phyloP scores from a whole-genome alignment of 2,797 vertebrate species.

The Sebastes baramenuke region DNA sequence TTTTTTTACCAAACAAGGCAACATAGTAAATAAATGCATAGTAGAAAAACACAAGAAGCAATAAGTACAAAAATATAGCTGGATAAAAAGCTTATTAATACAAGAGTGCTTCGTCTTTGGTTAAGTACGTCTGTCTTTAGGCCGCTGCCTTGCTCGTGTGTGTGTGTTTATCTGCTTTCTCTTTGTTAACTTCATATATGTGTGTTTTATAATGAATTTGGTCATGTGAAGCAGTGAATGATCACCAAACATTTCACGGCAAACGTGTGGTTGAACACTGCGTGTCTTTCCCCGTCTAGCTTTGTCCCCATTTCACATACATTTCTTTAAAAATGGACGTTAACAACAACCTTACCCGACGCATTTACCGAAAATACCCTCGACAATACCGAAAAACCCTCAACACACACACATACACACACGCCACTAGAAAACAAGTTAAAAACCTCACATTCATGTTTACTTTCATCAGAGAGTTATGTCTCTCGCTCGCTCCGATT shows the following conservation, averaged over 20 bases:
- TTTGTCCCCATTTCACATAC: conserved; percentile 44
- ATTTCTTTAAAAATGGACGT: conserved; percentile 42
- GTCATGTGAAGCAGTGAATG: conserved; percentile 5
- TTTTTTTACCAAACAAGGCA: conserved; percentile 57
- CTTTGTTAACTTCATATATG: background rate
- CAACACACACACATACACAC: background rate
- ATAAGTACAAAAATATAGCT: conserved; percentile 82
- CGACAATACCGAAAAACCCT: background rate
- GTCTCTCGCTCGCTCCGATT: conserved; percentile 18
- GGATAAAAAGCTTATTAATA: conserved; percentile 78
- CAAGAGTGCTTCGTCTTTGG: conserved; percentile 80
- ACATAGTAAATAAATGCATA: conserved; percentile 68
- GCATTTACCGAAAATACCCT: background rate
- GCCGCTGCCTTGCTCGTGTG: background rate
- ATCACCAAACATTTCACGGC: background rate
- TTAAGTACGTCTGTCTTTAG: conserved; percentile 61
- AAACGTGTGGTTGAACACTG: conserved; percentile 1
- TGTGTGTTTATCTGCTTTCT: background rate
- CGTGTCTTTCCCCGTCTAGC: conserved; percentile 15
- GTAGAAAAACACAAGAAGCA: conserved; percentile 72
- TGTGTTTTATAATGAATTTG: background rate
- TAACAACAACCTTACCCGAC: conserved; percentile 5
- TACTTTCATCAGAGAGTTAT: conserved; percentile 39
- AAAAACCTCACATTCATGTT: conserved; percentile 53
- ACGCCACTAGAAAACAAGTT: conserved; percentile 8